Evolutionary conservation across 2,888 invertebrate genomes (phyloP), one percentile per base, ranked within the genome.

Genomic region (Trisateles emortualis): DNA sequence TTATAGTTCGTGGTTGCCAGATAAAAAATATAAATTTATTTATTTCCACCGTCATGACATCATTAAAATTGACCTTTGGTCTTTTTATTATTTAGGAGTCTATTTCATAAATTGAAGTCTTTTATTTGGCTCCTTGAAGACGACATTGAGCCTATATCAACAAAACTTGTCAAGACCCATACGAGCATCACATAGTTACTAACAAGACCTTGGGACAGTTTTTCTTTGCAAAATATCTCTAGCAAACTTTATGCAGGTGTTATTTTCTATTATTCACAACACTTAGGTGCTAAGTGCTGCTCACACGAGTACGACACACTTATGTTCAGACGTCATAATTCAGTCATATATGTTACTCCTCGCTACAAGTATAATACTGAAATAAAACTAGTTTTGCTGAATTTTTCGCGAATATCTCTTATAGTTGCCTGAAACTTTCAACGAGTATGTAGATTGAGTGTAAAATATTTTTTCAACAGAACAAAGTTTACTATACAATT

Each of bases 361-460:
- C 39, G 32, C 10, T 39, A 1, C 9, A 11, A 5, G 32, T 17
- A 32, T 43, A 32, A 43, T 33, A 43, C 11, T 39, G 52, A 35
- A 48, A 52, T 52, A 45, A 41, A 49, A 52, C 43, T 47, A 39
- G 33, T 33, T 47, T 45, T 46, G 17, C 44, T 46, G 45, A 45
- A 45, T 42, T 30, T 41, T 50, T 44, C 50, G 36, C 32, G 50
- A 46, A 43, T 55, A 40, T 50, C 32, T 50, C 42, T 38, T 22
- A 44, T 16, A 29, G 44, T 45, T 45, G 35, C 24, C 44, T 36
- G 48, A 22, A 33, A 19, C 22, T 52, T 39, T 11, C 22, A 22
- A 9, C 9, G 9, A 22, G 33, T 22, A 33, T 33, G 33, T 22
- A 22, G 22, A 19, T 9, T n/a, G 33, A 33, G 11, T 43, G 9